Conservation (phyloP, 2,888 invertebrate species). For the Linnaemya tessellans region DNA sequence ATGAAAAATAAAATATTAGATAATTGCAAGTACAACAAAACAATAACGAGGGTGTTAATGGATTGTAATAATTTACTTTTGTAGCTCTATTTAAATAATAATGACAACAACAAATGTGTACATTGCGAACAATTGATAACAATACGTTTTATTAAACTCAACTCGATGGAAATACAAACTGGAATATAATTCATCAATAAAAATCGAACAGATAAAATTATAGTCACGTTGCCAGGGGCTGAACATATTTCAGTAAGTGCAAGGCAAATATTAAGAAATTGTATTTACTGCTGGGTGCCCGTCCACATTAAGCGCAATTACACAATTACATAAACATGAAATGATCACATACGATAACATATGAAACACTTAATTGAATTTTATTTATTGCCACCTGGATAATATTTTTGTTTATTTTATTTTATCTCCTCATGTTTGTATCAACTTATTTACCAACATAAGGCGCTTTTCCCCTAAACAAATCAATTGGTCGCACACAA, state of each 20-base stretch:
- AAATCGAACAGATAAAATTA: background rate
- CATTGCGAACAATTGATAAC: background rate
- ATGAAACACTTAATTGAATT: constrained; percentile 44
- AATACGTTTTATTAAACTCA: background rate
- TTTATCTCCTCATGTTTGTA: constrained; percentile 19
- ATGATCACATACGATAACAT: background rate
- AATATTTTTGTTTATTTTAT: constrained; percentile 8
- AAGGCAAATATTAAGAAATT: background rate
- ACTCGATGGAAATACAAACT: background rate
- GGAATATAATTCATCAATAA: background rate
- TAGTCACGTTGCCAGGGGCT: background rate
- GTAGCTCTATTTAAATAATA: no score
- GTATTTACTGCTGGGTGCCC: background rate
- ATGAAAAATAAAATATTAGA: no score
- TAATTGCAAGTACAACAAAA: no score
- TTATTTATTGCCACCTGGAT: constrained; percentile 49
- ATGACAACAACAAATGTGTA: no score
- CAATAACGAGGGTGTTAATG: no score
- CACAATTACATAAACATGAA: background rate
- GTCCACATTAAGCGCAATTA: background rate
- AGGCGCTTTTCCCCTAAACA: background rate
- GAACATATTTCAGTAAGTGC: background rate
- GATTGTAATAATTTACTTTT: no score
- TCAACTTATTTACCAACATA: constrained; percentile 8
- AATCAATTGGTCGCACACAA: background rate